Base-by-base conservation (phyloP, 2,888 invertebrate species). In the Tetranychus truncatus region DNA sequence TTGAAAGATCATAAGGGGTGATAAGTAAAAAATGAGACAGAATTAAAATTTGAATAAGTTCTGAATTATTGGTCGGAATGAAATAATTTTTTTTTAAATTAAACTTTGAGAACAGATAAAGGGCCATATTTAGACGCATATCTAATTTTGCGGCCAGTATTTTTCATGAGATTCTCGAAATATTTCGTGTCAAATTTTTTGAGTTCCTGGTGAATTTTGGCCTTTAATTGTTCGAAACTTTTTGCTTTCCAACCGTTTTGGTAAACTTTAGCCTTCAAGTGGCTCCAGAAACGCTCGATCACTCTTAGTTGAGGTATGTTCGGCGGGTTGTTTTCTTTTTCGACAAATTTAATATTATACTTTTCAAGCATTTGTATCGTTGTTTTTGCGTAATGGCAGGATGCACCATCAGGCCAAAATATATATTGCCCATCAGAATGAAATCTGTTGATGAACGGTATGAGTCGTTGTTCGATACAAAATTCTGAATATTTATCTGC, bases 221-320 rank as follows among this genome's bases (percentile, higher is more conserved):
- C 9, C 15, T 21, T 24, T 44, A 73, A 55, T 9, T 73, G 73
- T 8, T 73, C 24, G 20, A 24, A 24, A 44, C 45, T 45, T 8
- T 73, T 65, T n/a, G 65, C 73, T 73, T 20, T 18, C 45, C 45
- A 65, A 11, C 65, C 73, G 45, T 46, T 24, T 46, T 20, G 7
- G 44, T 73, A 73, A 21, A 73, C 73, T 24, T 73, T 67, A 6
- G 21, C 21, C 21, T 24, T 24, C 7, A 74, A n/a, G 7, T 21
- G 24, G 4, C n/a, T 11, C 67, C 74, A 74, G 24, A 74, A 74
- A n/a, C 20, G n/a, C 24, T 74, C 74, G 24, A 74, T 74, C 15
- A 66, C 20, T 66, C 74, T 7, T 18, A n/a, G 21, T 24, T 74
- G 74, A 18, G 74, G 74, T 21, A 66, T 15, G 67, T 74, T 74